phyloP scores from a whole-genome alignment of 2,888 invertebrate species.

The Diloba caeruleocephala region DNA sequence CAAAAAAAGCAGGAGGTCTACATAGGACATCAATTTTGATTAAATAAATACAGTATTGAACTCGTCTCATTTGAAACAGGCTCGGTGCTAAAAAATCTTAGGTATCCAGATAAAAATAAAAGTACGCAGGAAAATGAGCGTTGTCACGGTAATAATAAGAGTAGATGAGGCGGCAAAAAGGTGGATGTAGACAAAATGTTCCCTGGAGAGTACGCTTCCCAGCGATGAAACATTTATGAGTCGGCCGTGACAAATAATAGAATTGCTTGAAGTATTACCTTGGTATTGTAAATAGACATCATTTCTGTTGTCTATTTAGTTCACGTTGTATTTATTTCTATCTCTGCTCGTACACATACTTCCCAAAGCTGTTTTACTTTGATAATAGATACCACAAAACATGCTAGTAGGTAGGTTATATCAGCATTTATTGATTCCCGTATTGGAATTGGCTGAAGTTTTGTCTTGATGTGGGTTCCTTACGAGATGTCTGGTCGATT shows the following conservation, averaged over 20 bases:
- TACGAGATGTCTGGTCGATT: too few relatives aligned
- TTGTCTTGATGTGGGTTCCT: too few relatives aligned
- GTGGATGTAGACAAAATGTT: slow-evolving; percentile 38
- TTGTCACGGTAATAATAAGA: slow-evolving; percentile 35
- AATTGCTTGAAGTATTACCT: slow-evolving; percentile 43
- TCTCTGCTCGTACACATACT: too few relatives aligned
- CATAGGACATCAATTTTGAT: too few relatives aligned
- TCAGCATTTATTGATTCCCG: too few relatives aligned
- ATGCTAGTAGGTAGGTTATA: too few relatives aligned
- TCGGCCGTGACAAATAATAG: slow-evolving; percentile 54
- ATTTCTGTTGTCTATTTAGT: slow-evolving; percentile 8
- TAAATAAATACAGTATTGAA: slow-evolving; percentile 16
- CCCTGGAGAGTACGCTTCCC: slow-evolving; percentile 43
- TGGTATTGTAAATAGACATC: slow-evolving; percentile 28
- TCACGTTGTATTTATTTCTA: too few relatives aligned
- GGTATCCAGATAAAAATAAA: slow-evolving; percentile 6
- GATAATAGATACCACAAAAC: too few relatives aligned
- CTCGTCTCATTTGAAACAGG: slow-evolving; percentile 29
- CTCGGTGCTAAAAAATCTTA: slow-evolving; percentile 18
- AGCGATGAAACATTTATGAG: slow-evolving; percentile 60
- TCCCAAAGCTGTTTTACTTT: too few relatives aligned
- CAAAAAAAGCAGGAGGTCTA: too few relatives aligned
- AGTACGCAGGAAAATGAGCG: slow-evolving; percentile 30
- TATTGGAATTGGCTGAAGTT: too few relatives aligned
- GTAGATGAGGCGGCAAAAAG: slow-evolving; percentile 27